A percentile compares a stretch with the other conserved stretches of the same genome.
These are phyloP conservation scores for Cynoglossus semilaevis DNA, from an alignment of 2,113 vertebrate genomes.

Conservation along the genomic window DNA sequence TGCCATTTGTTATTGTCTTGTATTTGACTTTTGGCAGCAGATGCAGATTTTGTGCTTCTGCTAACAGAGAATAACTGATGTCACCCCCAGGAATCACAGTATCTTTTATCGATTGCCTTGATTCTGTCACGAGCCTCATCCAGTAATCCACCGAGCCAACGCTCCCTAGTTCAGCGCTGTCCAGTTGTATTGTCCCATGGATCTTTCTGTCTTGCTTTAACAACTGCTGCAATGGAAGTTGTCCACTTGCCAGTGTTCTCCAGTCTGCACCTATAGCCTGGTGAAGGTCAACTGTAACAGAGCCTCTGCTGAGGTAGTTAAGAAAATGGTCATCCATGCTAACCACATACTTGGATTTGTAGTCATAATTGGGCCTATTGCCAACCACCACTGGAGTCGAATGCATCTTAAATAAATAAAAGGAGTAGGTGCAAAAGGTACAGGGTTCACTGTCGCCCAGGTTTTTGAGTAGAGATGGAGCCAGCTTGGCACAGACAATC, in stretches of 20 bases:
- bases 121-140: neutral
- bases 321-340: slow-evolving; percentile 81
- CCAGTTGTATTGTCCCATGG: slow-evolving; percentile 73
- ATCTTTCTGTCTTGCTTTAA: slow-evolving; percentile 79
- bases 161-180: slow-evolving; percentile 60
- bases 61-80: neutral
- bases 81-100: neutral
- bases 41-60: neutral
- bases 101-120: neutral
- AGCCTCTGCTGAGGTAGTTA: slow-evolving; percentile 75
- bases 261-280: slow-evolving; percentile 80
- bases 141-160: neutral
- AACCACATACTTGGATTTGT: slow-evolving; percentile 86
- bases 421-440: slow-evolving; percentile 90
- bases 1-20: too few species aligned
- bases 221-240: slow-evolving; percentile 78
- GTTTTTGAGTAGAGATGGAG: slow-evolving; percentile 66
- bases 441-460: slow-evolving; percentile 79
- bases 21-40: neutral
- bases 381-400: slow-evolving; percentile 82
- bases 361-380: slow-evolving; percentile 75
- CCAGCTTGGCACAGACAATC: slow-evolving; percentile 75
- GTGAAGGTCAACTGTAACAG: slow-evolving; percentile 82
- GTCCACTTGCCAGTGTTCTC: slow-evolving; percentile 79
- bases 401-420: slow-evolving; percentile 91